Evolutionary conservation across 2,113 vertebrate genomes (phyloP).

Genomic region (Hystrix cristata): DNA sequence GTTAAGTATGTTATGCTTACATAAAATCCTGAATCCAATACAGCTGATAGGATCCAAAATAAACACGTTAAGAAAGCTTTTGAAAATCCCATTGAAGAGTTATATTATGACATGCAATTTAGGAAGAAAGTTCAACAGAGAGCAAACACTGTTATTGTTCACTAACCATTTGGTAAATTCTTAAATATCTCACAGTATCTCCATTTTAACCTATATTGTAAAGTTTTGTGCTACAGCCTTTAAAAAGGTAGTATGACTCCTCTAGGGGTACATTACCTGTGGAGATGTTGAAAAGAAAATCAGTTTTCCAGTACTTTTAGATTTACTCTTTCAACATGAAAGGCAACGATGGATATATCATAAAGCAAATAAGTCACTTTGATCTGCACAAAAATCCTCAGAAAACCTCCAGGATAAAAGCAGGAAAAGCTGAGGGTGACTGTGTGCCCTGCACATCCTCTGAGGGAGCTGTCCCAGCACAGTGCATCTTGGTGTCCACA

Average conservation of each 20-base stretch:
- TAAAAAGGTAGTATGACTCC: background rate
- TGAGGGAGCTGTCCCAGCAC: background rate
- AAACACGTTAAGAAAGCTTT: conserved; percentile 59
- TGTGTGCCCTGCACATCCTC: background rate
- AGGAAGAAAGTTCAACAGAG: conserved; percentile 36
- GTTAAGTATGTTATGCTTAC: background rate
- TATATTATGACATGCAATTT: conserved; percentile 52
- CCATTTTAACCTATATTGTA: background rate
- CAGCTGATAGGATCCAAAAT: conserved; percentile 23
- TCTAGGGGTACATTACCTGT: background rate
- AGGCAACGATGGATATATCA: background rate
- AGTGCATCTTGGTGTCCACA: background rate
- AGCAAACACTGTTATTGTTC: background rate
- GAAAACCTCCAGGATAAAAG: conserved; percentile 15
- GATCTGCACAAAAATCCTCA: conserved; percentile 51
- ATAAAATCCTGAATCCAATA: conserved; percentile 9
- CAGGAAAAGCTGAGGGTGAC: background rate
- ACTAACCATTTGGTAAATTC: conserved; percentile 12
- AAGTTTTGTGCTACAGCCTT: background rate
- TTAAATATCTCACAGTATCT: background rate
- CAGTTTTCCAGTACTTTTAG: background rate
- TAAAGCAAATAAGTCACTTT: conserved; percentile 61
- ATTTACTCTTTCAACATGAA: conserved; percentile 70
- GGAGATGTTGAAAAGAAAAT: conserved; percentile 52
- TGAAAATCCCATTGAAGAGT: conserved; percentile 30